Evolutionary conservation across 2,888 invertebrate genomes (phyloP).

Genomic region (Polydrusus tereticollis): DNA sequence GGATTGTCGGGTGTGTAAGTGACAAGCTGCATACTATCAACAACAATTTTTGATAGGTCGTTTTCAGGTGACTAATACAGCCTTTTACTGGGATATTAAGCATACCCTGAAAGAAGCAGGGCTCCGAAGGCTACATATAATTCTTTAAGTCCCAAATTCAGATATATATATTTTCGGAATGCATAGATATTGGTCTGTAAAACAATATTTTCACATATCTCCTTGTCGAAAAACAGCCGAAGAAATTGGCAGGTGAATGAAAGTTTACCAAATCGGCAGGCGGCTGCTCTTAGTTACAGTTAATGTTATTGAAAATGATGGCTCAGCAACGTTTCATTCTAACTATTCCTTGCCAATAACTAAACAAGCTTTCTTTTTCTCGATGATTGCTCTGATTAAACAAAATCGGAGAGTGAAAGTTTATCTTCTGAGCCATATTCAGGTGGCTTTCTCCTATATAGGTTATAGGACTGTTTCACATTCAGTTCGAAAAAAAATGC

Average conservation of each 20-base stretch:
- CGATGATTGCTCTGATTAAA: not conserved
- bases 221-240: not conserved
- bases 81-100: constrained; percentile 47
- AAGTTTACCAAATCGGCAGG: not conserved
- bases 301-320: constrained; percentile 8
- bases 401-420: not conserved
- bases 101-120: constrained; percentile 46
- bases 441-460: not conserved
- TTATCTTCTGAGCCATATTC: constrained; percentile 15
- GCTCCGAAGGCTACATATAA: constrained; percentile 44
- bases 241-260: not conserved
- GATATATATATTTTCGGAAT: too few species aligned
- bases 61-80: constrained; percentile 40
- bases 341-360: not conserved
- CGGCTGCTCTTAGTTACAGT: not conserved
- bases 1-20: constrained; percentile 41
- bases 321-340: not conserved
- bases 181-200: too few species aligned
- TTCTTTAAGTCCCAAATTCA: constrained; percentile 35
- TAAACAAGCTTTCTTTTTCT: not conserved
- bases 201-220: not conserved
- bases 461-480: constrained; percentile 19
- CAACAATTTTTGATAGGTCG: constrained; percentile 41
- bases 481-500: not conserved
- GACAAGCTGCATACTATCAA: constrained; percentile 37